Evolutionary conservation across 2,113 vertebrate species (phyloP).

Genomic region (Sorex fumeus): DNA sequence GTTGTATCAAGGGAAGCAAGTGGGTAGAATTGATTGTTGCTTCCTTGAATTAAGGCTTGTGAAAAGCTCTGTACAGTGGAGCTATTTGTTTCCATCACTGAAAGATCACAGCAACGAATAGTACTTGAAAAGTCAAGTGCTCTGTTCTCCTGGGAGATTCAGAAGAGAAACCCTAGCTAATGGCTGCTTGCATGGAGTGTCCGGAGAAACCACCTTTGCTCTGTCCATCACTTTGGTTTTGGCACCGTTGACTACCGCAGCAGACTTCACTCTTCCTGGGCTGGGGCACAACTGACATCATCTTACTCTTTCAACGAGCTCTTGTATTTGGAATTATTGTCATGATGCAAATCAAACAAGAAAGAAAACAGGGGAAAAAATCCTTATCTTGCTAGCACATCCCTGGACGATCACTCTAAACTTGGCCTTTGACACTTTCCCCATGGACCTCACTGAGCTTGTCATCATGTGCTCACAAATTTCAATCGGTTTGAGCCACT

Average conservation of each 20-base stretch:
- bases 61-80: neutral
- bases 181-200: rapidly evolving
- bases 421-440: neutral
- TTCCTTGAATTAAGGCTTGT: no score
- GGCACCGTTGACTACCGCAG: no score
- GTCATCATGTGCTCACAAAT: neutral
- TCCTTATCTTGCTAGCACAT: neutral
- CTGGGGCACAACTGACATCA: neutral
- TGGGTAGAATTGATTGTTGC: no score
- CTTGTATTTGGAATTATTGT: neutral
- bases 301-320: neutral
- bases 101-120: no score
- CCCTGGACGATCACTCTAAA: neutral
- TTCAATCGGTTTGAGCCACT: neutral
- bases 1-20: no score
- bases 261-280: no score
- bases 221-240: no score
- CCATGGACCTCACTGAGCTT: neutral
- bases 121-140: no score
- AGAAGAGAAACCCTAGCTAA: neutral
- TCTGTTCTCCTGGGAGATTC: rapidly evolving
- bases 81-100: neutral
- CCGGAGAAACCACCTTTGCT: no score
- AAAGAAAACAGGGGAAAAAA: neutral
- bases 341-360: neutral